A percentile compares a stretch with the other conserved stretches of the same genome.
These are phyloP conservation scores for Diorhabda carinulata DNA, from an alignment of 1,140 invertebrate species.

Conservation along the genomic window DNA sequence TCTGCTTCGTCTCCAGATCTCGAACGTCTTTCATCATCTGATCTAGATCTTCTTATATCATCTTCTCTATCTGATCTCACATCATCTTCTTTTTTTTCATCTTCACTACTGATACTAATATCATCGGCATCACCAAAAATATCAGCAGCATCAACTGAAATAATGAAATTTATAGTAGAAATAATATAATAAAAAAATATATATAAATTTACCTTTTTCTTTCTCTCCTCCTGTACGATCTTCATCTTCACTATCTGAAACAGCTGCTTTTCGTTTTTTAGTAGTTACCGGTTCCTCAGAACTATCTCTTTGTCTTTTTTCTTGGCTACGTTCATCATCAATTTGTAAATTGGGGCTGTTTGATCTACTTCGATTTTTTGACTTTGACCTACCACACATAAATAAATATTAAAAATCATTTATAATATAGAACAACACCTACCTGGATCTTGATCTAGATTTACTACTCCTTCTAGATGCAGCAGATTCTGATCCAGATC, in stretches of 20 bases:
- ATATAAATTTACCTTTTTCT: constrained; percentile 46
- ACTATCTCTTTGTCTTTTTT: constrained; percentile 45
- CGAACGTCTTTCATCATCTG: constrained; percentile 48
- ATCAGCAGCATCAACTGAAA: constrained; percentile 64
- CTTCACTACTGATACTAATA: constrained; percentile 78
- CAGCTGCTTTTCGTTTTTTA: constrained; percentile 48
- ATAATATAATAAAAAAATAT: constrained; percentile 14
- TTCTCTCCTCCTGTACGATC: constrained; percentile 31
- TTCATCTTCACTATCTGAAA: constrained; percentile 55
- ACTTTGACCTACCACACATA: constrained; percentile 32
- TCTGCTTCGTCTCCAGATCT: constrained; percentile 27
- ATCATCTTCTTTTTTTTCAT: constrained; percentile 51
- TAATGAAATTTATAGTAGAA: neutral
- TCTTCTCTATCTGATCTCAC: constrained; percentile 40
- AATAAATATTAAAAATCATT: constrained; percentile 12
- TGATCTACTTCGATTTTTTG: constrained; percentile 50
- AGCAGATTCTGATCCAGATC: constrained; percentile 36
- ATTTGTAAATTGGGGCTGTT: constrained; percentile 57
- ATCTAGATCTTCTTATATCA: constrained; percentile 38
- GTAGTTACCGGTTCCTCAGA: constrained; percentile 44
- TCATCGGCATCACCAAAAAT: constrained; percentile 90
- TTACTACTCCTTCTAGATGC: constrained; percentile 25
- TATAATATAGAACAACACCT: constrained; percentile 19
- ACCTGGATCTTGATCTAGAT: constrained; percentile 22
- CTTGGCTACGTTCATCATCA: constrained; percentile 44